Conservation (phyloP, 1,140 invertebrate species). For the Aphelenchoides besseyi region DNA sequence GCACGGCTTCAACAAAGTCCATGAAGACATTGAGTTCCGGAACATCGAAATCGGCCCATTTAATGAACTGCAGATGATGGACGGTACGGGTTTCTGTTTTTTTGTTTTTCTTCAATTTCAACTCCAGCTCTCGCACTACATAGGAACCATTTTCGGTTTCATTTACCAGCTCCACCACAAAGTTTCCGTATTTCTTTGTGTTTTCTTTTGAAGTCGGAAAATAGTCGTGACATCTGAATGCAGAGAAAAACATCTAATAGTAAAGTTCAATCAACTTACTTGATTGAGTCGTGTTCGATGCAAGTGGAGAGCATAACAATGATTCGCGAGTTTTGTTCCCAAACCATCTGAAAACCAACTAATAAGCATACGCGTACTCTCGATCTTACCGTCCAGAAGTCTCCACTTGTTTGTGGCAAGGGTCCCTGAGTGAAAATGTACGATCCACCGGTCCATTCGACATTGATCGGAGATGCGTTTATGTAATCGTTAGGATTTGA, state of each 20-base stretch:
- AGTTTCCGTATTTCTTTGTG: background rate
- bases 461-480: background rate
- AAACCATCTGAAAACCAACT: no score
- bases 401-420: background rate
- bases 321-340: background rate
- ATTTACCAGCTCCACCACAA: background rate
- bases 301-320: background rate
- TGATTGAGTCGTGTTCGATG: background rate
- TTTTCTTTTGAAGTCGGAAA: background rate
- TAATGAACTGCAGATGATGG: background rate
- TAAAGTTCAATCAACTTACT: background rate
- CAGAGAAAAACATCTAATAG: no score
- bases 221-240: background rate
- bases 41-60: background rate
- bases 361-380: no score
- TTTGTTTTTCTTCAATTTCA: background rate
- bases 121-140: background rate
- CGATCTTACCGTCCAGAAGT: constrained; percentile 7
- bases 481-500: background rate
- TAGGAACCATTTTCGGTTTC: background rate
- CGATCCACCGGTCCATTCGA: background rate
- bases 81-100: background rate
- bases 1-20: background rate
- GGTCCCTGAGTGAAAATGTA: constrained; percentile 1
- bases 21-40: background rate